A percentile compares a stretch with the other conserved stretches of the same genome.
phyloP scores from a whole-genome alignment of 2,888 invertebrate species.

The Melipona bicolor region DNA sequence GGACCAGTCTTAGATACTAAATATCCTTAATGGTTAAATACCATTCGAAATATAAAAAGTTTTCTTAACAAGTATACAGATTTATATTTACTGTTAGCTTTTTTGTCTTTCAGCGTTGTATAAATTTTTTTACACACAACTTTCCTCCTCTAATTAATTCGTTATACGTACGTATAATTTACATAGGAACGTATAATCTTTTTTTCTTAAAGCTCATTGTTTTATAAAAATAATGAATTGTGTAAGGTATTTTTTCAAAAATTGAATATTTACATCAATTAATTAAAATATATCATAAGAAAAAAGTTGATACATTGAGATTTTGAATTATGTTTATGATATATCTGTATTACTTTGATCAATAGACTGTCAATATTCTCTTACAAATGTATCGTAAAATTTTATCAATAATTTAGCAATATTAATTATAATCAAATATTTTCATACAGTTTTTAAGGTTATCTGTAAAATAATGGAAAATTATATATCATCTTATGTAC shows the following conservation, averaged over 20 bases:
- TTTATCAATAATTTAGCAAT: not conserved
- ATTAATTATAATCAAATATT: not conserved
- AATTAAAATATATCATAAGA: not conserved
- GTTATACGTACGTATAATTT: not conserved
- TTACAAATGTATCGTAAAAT: not conserved
- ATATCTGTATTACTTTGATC: too few species aligned
- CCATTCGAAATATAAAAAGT: constrained; percentile 62
- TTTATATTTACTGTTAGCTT: constrained; percentile 75
- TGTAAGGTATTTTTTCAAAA: not conserved
- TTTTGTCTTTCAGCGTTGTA: constrained; percentile 58
- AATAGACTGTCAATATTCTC: not conserved
- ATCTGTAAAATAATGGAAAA: not conserved
- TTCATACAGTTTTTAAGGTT: not conserved
- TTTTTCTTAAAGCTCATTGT: not conserved
- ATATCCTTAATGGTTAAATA: constrained; percentile 60
- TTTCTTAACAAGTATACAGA: constrained; percentile 67
- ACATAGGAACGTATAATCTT: not conserved
- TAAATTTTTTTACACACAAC: not conserved
- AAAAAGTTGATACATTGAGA: not conserved
- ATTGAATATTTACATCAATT: not conserved
- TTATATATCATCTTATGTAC: not conserved
- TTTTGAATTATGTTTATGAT: not conserved
- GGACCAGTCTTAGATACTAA: constrained; percentile 34
- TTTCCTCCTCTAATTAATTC: not conserved
- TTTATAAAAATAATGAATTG: not conserved